Evolutionary conservation across 2,113 vertebrate genomes (phyloP).

Genomic region (Alces alces): DNA sequence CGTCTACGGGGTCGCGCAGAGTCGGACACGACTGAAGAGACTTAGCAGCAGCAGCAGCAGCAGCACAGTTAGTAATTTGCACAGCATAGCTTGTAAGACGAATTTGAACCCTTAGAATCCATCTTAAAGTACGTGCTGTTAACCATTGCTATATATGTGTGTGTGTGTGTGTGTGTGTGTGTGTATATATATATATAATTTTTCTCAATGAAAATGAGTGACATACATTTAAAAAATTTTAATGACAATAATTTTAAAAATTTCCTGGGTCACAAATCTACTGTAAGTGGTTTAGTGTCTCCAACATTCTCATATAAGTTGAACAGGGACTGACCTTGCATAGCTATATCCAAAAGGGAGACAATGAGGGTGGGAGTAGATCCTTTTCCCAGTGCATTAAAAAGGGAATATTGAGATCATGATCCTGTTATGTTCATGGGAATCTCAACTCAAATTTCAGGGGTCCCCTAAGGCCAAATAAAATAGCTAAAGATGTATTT

Average conservation of each 20-base stretch:
- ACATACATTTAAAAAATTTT: neutral
- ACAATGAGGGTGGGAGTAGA: neutral
- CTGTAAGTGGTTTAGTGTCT: neutral
- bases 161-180: too few species aligned
- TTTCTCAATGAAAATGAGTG: neutral
- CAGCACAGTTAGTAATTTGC: neutral
- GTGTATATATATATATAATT: neutral
- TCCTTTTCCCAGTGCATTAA: neutral
- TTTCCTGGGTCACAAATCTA: neutral
- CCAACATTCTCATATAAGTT: neutral
- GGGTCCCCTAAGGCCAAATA: neutral
- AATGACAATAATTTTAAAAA: neutral
- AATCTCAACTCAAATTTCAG: neutral
- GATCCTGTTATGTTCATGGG: neutral
- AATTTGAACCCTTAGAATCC: neutral
- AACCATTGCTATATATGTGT: neutral
- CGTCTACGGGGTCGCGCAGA: too few species aligned
- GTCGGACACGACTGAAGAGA: too few species aligned
- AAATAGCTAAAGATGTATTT: constrained; percentile 34
- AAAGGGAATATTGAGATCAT: neutral
- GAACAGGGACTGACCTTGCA: neutral
- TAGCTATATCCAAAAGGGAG: neutral
- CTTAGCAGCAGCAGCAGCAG: too few species aligned
- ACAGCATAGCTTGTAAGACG: neutral
- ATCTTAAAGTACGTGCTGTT: neutral